Evolutionary conservation across 2,888 invertebrate species (phyloP).

Genomic region (Drosophila quinaria): DNA sequence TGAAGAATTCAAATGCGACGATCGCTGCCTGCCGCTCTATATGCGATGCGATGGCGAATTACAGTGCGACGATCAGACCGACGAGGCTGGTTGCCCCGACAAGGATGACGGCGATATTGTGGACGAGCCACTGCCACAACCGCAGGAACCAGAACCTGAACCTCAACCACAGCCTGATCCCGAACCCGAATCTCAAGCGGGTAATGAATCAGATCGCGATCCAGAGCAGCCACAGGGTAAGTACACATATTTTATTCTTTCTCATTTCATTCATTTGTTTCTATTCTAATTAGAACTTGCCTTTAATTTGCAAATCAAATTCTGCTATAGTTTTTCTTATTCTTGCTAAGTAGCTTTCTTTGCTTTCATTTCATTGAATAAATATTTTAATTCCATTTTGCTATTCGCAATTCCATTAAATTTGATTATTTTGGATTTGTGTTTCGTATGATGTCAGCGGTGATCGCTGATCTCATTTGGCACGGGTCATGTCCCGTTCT

Average conservation of each 20-base stretch:
- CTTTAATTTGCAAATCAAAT: background rate
- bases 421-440: conserved; percentile 16
- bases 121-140: conserved; percentile 39
- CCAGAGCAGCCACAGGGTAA: conserved; percentile 3
- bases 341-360: conserved; percentile 6
- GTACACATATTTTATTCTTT: conserved; percentile 8
- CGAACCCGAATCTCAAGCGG: background rate
- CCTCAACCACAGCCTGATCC: background rate
- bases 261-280: conserved; percentile 17
- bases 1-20: conserved; percentile 89
- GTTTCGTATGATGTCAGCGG: conserved; percentile 38
- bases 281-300: conserved; percentile 1
- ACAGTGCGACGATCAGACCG: conserved; percentile 89
- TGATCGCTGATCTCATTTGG: conserved; percentile 54
- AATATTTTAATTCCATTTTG: background rate
- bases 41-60: conserved; percentile 87
- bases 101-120: conserved; percentile 81
- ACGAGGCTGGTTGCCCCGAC: conserved; percentile 88
- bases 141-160: background rate
- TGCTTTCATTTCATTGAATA: conserved; percentile 2
- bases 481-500: conserved; percentile 20
- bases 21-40: conserved; percentile 87
- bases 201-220: background rate
- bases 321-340: background rate
- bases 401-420: conserved; percentile 5